Evolutionary conservation across 2,888 invertebrate genomes (phyloP), one percentile per base, ranked within the genome.

Genomic region (Eumerus sabulonum): DNA sequence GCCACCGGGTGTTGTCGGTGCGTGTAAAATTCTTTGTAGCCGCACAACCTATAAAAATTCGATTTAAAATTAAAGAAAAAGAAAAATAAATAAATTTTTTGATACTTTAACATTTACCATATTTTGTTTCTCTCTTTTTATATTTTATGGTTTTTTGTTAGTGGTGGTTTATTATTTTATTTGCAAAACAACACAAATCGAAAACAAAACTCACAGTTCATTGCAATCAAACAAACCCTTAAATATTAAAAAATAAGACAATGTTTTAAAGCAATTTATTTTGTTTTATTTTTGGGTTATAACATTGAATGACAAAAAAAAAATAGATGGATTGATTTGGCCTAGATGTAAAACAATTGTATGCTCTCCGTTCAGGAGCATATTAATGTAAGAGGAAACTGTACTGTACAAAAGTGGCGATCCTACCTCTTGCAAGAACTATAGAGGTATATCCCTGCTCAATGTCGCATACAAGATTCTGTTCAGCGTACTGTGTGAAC

Each of bases 21-120:
- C 94, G 90, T 94, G 94, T 90, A 94, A 93, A 87, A 93, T 94
- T 89, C 94, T 92, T 90, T 93, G 93, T 89, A 94, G 91, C 91
- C 94, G 94, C 92, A 94, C 92, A 90, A 94, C 94, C 94, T 94
- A 87, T 84, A 85, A 83, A 81, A 82, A 79, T 81, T 76, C 56
- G 70, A 64, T 62, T 71, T 53, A 16, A 77, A 70, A 82, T 72
- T 83, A 77, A 74, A 27, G 27, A 27, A 82, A 64, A 82, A 73
- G 56, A 64, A 56, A 67, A 73, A 84, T 74, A 82, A 81, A 82
- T 74, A 54, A 72, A 64, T 64, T 57, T 57, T 64, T 45, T 67
- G 54, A 50, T 73, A 59, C 38, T 73, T 62, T 27, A 67, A 48
- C 40, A 16, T 51, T 76, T 67, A 70, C 60, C 74, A 76, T 70